Evolutionary conservation across 1,140 invertebrate genomes (phyloP).

Genomic region (Drosophila athabasca): DNA sequence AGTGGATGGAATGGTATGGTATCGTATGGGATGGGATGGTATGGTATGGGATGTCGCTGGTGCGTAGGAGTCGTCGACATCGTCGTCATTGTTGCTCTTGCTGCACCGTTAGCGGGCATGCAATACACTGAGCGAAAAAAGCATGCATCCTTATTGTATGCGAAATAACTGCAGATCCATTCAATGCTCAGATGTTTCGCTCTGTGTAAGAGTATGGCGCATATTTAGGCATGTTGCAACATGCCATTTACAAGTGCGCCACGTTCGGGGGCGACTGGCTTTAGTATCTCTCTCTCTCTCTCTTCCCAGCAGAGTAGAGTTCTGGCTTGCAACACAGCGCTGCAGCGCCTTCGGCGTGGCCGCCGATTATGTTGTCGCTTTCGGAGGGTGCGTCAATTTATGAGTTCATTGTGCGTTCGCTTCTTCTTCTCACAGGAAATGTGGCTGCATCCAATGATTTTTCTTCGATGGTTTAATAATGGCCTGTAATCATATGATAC

Average conservation of each 20-base stretch:
- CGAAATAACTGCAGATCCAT: slow-evolving; percentile 28
- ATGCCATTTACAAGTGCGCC: slow-evolving; percentile 81
- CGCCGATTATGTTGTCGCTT: slow-evolving; percentile 80
- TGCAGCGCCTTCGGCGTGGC: slow-evolving; percentile 69
- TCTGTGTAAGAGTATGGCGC: slow-evolving; percentile 58
- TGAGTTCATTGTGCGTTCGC: slow-evolving; percentile 76
- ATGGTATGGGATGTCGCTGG: slow-evolving; percentile 27
- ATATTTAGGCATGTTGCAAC: slow-evolving; percentile 81
- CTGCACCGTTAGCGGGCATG: slow-evolving; percentile 50
- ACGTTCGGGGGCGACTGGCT: slow-evolving; percentile 3
- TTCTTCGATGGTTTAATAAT: slow-evolving; percentile 55
- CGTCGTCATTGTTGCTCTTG: slow-evolving; percentile 31
- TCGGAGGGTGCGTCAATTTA: slow-evolving; percentile 79
- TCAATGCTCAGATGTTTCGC: slow-evolving; percentile 16
- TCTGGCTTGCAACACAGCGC: slow-evolving; percentile 18
- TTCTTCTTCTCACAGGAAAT: slow-evolving; percentile 55
- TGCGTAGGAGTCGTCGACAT: slow-evolving; percentile 41
- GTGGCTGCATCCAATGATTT: slow-evolving; percentile 40
- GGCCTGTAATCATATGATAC: slow-evolving; percentile 36
- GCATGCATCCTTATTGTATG: no score
- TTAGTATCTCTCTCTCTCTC: background rate
- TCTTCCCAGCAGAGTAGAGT: background rate
- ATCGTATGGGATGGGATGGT: no score
- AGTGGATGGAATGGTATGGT: slow-evolving; percentile 3
- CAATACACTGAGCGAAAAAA: no score